Percentiles rank a stretch among this genome's conserved stretches.
Evolutionary conservation across 2,797 vertebrate genomes (phyloP).

Genomic region (Nannoperca obscura): DNA sequence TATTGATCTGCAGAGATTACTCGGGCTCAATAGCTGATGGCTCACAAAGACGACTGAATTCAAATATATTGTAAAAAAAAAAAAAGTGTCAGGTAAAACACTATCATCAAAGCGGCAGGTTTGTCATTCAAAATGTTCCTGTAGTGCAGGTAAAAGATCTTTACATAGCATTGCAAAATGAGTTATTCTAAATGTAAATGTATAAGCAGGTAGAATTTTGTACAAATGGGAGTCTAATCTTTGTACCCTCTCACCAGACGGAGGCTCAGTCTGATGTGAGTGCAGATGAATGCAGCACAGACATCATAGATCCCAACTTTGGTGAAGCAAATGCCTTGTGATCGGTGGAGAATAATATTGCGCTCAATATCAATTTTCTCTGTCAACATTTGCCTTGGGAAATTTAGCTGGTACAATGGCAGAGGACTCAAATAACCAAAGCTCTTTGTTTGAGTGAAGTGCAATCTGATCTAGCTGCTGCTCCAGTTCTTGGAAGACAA

Average conservation of each 20-base stretch:
- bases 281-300: not conserved
- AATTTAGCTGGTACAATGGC: conserved; percentile 71
- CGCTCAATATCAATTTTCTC: conserved; percentile 77
- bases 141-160: not conserved
- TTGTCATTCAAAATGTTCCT: not conserved
- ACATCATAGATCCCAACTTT: conserved; percentile 18
- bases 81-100: not conserved
- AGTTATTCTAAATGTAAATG: not conserved
- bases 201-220: not conserved
- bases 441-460: conserved; percentile 78
- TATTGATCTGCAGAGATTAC: conserved; percentile 63
- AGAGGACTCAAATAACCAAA: conserved; percentile 72
- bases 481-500: conserved; percentile 77
- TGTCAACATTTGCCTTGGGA: conserved; percentile 79
- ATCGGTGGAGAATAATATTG: conserved; percentile 68
- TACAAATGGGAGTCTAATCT: not conserved
- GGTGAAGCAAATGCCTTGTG: conserved; percentile 62
- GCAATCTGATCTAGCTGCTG: conserved; percentile 78
- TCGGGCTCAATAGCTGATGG: conserved; percentile 33
- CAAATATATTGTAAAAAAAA: not conserved
- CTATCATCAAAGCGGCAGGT: not conserved
- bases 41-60: conserved; percentile 22
- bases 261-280: not conserved
- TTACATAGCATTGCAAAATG: not conserved
- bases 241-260: not conserved